phyloP scores from a whole-genome alignment of 2,797 vertebrate species.

The Rhodeus uyekii region DNA sequence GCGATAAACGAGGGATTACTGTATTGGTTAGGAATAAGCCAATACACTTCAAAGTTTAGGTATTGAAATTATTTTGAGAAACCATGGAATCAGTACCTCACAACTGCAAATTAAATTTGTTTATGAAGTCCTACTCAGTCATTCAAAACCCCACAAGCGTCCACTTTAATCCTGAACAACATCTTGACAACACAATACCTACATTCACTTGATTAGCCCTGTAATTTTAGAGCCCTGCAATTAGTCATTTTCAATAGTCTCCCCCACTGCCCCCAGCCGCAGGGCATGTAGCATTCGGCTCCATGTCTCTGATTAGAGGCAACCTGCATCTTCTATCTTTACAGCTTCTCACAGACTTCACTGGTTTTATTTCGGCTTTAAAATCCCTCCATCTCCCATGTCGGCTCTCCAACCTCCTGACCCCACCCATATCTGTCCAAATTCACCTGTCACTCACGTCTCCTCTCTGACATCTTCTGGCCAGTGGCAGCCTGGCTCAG shows the following conservation, averaged over 20 bases:
- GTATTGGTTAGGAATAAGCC: no score
- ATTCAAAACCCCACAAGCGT: background rate
- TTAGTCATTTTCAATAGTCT: background rate
- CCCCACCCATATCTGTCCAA: conserved; percentile 68
- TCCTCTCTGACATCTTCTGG: conserved; percentile 65
- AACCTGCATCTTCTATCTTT: conserved; percentile 34
- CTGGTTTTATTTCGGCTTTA: conserved; percentile 52
- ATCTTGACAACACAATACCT: background rate
- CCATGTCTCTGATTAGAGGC: conserved; percentile 51
- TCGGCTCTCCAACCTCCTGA: conserved; percentile 64
- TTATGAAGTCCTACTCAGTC: no score
- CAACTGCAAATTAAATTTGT: background rate
- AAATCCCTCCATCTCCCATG: conserved; percentile 57
- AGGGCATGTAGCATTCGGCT: conserved; percentile 18
- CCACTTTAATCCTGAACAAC: background rate
- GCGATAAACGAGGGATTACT: no score
- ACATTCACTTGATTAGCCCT: background rate
- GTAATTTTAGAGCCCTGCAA: background rate
- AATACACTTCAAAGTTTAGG: no score
- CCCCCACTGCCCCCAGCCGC: background rate
- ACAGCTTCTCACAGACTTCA: conserved; percentile 36
- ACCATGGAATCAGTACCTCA: background rate
- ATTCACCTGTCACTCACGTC: conserved; percentile 74
- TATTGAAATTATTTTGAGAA: no score
- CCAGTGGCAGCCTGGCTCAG: conserved; percentile 60